These are phyloP conservation scores for Lordiphosa collinella DNA, from an alignment of 1,140 invertebrate species.

Conservation along the genomic window DNA sequence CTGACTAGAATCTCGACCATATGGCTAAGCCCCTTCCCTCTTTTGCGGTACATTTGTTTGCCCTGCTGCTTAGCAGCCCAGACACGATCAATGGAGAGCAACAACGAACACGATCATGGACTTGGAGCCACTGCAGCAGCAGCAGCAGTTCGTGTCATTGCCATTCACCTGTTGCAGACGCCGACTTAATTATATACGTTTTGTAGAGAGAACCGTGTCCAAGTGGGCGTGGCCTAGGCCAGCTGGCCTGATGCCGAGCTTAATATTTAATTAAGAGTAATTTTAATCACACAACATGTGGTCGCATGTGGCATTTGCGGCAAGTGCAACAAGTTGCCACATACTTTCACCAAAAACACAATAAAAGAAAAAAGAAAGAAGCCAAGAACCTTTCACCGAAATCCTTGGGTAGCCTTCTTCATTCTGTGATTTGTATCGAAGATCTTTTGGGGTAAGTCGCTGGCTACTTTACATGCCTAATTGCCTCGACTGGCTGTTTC, in stretches of 20 bases:
- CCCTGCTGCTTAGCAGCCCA: conserved; percentile 34
- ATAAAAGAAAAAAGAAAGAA: conserved; percentile 31
- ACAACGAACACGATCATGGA: conserved; percentile 36
- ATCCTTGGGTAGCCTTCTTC: conserved; percentile 2
- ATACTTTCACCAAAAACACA: conserved; percentile 68
- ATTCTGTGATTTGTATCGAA: conserved; percentile 48
- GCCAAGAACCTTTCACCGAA: conserved; percentile 57
- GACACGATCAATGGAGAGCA: conserved; percentile 40
- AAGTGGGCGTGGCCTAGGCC: conserved; percentile 46
- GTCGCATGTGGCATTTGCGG: conserved; percentile 10
- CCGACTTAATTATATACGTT: conserved; percentile 66
- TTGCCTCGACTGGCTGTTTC: conserved; percentile 42
- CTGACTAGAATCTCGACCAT: conserved; percentile 20
- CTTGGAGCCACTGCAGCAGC: conserved; percentile 16
- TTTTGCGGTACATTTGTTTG: conserved; percentile 42
- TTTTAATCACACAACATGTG: conserved; percentile 43
- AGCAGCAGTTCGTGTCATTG: conserved; percentile 61
- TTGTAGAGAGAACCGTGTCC: conserved; percentile 36
- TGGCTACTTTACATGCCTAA: conserved; percentile 71
- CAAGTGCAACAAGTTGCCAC: conserved; percentile 38
- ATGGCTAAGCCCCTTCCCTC: conserved; percentile 2
- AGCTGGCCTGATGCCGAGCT: conserved; percentile 40
- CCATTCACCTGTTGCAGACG: conserved; percentile 62
- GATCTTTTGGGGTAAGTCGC: not conserved
- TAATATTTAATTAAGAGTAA: conserved; percentile 69